Evolutionary conservation across 2,888 invertebrate species (phyloP).

Genomic region (Sabatieria punctata): DNA sequence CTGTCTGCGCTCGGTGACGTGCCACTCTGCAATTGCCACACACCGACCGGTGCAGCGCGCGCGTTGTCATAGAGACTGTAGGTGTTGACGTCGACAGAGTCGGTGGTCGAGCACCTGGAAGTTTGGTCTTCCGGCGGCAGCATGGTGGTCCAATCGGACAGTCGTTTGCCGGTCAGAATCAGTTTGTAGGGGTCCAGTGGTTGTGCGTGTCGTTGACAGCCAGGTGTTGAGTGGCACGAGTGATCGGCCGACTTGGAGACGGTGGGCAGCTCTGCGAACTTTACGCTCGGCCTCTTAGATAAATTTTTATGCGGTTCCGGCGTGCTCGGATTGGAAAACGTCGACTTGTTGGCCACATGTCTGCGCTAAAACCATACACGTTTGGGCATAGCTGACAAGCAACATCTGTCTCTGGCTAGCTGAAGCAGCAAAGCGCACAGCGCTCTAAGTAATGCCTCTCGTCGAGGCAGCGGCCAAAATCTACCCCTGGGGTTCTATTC

Average conservation of each 20-base stretch:
- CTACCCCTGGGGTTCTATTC: too few relatives aligned
- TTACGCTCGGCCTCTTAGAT: background rate
- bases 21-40: background rate
- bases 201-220: background rate
- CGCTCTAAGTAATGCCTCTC: too few relatives aligned
- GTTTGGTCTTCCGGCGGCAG: background rate
- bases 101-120: background rate
- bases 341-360: too few relatives aligned
- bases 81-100: background rate
- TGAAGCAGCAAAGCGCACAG: too few relatives aligned
- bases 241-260: background rate
- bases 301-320: too few relatives aligned
- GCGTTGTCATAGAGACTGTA: background rate
- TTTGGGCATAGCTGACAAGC: too few relatives aligned
- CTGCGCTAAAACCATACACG: too few relatives aligned
- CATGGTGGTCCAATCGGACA: constrained; percentile 3
- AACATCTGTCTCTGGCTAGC: too few relatives aligned
- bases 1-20: background rate
- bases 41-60: background rate
- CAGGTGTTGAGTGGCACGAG: too few relatives aligned
- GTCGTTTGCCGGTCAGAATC: constrained; percentile 1
- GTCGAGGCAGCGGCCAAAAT: too few relatives aligned
- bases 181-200: background rate
- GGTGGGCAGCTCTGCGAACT: background rate
- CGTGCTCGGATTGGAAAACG: too few relatives aligned